Percentiles rank a stretch among this genome's conserved stretches.
Evolutionary conservation across 2,888 invertebrate species (phyloP).

Genomic region (Netelia inedita): DNA sequence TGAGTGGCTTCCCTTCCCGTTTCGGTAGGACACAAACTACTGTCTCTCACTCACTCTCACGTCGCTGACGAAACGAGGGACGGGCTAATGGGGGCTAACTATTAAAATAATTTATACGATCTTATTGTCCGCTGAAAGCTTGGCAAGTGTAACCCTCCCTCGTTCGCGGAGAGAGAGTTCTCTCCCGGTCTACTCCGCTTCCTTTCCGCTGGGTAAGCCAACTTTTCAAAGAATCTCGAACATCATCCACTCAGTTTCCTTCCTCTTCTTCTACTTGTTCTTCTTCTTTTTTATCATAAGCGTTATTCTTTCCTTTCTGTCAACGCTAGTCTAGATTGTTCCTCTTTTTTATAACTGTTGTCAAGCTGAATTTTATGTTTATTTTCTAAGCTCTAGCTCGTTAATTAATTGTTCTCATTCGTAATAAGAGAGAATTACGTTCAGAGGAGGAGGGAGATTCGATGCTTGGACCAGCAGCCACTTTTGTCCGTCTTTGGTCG

Average conservation of each 20-base stretch:
- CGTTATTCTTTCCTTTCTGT: not conserved
- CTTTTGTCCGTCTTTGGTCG: constrained; percentile 9
- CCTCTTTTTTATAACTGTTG: constrained; percentile 1
- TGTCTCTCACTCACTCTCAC: not conserved
- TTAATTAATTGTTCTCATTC: constrained; percentile 15
- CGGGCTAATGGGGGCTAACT: constrained; percentile 70
- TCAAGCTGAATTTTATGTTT: not conserved
- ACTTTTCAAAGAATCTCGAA: constrained; percentile 25
- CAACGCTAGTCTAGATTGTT: not conserved
- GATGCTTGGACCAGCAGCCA: constrained; percentile 45
- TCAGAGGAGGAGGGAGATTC: not conserved
- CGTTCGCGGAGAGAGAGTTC: not conserved
- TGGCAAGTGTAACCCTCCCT: constrained; percentile 52
- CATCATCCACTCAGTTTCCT: constrained; percentile 17
- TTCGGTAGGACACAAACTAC: constrained; percentile 36
- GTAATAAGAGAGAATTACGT: not conserved
- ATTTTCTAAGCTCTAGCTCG: not conserved
- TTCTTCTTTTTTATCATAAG: not conserved
- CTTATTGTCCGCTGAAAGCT: constrained; percentile 73
- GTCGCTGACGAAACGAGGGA: constrained; percentile 42
- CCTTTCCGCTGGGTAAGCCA: constrained; percentile 25
- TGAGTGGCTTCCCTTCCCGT: constrained; percentile 48
- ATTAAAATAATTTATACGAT: constrained; percentile 74
- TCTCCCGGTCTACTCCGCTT: not conserved
- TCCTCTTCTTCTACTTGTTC: not conserved